A percentile compares a stretch with the other conserved stretches of the same genome.
Evolutionary conservation across 1,140 invertebrate genomes (phyloP).

Genomic region (Drosophila kikkawai): DNA sequence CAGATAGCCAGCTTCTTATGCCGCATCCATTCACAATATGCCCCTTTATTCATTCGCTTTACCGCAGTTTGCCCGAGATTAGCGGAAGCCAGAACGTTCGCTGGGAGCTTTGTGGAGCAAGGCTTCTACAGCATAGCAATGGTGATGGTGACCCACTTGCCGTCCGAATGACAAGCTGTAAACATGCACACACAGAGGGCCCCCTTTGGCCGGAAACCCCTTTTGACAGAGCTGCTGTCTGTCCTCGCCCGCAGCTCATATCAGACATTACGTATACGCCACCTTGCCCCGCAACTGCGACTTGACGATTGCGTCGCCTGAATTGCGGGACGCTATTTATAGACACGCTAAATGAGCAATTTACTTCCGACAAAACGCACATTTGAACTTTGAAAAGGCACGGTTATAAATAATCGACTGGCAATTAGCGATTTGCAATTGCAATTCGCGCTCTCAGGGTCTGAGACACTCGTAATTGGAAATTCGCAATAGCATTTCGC

Average conservation of each 20-base stretch:
- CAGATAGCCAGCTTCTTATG: constrained; percentile 2
- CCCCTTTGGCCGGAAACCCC: constrained; percentile 6
- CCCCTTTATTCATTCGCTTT: constrained; percentile 13
- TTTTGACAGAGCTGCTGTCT: constrained; percentile 7
- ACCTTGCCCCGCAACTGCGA: constrained; percentile 33
- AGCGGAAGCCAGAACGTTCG: constrained; percentile 39
- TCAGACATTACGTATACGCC: constrained; percentile 72
- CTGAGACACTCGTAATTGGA: constrained; percentile 18
- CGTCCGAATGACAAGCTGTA: constrained; percentile 12
- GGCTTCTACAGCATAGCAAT: constrained; percentile 16
- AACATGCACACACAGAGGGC: constrained; percentile 17
- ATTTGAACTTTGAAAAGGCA: constrained; percentile 70
- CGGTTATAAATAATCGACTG: constrained; percentile 64
- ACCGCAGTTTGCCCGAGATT: constrained; percentile 28
- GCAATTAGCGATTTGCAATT: constrained; percentile 56
- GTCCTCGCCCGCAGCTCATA: constrained; percentile 30
- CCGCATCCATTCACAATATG: constrained; percentile 2
- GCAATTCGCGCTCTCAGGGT: constrained; percentile 19
- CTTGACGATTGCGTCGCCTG: constrained; percentile 32
- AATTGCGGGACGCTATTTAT: constrained; percentile 60
- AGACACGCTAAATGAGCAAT: constrained; percentile 62
- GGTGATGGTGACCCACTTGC: constrained; percentile 34
- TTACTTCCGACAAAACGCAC: constrained; percentile 75
- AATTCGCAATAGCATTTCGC: constrained; percentile 17
- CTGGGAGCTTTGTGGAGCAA: constrained; percentile 32